These are phyloP conservation scores for Lacerta viridis DNA, from an alignment of 2,797 vertebrate species.

Conservation along the genomic window DNA sequence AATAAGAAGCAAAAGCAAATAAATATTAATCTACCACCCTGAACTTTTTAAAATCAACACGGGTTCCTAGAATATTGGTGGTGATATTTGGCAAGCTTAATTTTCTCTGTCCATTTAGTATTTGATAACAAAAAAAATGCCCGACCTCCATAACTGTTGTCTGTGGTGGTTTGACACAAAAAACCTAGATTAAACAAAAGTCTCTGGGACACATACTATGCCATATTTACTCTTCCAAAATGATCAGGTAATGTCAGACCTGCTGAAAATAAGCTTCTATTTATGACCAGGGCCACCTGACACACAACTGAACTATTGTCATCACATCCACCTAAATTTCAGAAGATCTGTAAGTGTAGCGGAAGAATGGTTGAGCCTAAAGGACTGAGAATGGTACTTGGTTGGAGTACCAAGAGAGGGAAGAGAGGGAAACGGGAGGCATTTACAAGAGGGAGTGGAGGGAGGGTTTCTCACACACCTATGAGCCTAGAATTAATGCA, in stretches of 20 bases:
- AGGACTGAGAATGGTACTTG: neutral
- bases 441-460: neutral
- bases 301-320: neutral
- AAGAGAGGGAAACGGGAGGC: neutral
- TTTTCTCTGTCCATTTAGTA: constrained; percentile 33
- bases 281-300: neutral
- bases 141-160: neutral
- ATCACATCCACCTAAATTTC: neutral
- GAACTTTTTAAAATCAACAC: constrained; percentile 60
- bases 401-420: neutral
- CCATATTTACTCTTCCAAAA: neutral
- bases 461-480: neutral
- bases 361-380: neutral
- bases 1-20: constrained; percentile 79
- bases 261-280: neutral
- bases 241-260: neutral
- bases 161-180: neutral
- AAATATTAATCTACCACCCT: constrained; percentile 76
- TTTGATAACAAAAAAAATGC: constrained; percentile 39
- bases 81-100: constrained; percentile 28
- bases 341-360: neutral
- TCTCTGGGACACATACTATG: neutral
- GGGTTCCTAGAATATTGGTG: constrained; percentile 45
- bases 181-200: neutral
- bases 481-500: neutral